A percentile compares a stretch with the other conserved stretches of the same genome.
Evolutionary conservation across 2,888 invertebrate genomes (phyloP).

Genomic region (Apamea crenata): DNA sequence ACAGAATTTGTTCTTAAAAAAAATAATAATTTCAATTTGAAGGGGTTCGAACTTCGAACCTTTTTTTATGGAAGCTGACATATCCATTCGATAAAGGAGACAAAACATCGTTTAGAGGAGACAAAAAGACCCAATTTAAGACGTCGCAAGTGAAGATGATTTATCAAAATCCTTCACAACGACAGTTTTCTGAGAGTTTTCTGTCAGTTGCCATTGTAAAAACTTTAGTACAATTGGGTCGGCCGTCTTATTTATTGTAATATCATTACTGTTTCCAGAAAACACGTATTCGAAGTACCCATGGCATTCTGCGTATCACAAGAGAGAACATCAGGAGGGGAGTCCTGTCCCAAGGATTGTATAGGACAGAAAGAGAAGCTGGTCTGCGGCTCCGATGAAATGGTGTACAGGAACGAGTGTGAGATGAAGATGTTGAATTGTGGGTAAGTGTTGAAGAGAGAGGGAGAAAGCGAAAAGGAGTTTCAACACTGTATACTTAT

Average conservation of each 20-base stretch:
- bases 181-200: neutral
- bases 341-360: conserved; percentile 94
- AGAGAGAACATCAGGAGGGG: conserved; percentile 93
- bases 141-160: neutral
- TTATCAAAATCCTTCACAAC: too few relatives aligned
- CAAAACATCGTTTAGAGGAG: neutral
- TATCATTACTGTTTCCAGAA: conserved; percentile 87
- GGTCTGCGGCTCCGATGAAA: conserved; percentile 97
- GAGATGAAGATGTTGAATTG: conserved; percentile 97
- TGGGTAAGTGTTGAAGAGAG: conserved; percentile 91
- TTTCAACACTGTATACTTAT: neutral
- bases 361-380: conserved; percentile 92
- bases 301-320: conserved; percentile 96
- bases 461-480: neutral
- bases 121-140: neutral
- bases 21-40: too few relatives aligned
- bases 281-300: conserved; percentile 97
- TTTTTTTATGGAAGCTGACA: too few relatives aligned
- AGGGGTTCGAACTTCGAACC: too few relatives aligned
- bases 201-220: neutral
- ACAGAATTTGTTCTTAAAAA: neutral
- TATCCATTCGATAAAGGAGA: too few relatives aligned
- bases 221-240: neutral
- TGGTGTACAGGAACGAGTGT: conserved; percentile 96
- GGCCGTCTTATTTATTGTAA: neutral